Conservation (phyloP, 2,797 vertebrate genomes). For the Crotalus adamanteus region DNA sequence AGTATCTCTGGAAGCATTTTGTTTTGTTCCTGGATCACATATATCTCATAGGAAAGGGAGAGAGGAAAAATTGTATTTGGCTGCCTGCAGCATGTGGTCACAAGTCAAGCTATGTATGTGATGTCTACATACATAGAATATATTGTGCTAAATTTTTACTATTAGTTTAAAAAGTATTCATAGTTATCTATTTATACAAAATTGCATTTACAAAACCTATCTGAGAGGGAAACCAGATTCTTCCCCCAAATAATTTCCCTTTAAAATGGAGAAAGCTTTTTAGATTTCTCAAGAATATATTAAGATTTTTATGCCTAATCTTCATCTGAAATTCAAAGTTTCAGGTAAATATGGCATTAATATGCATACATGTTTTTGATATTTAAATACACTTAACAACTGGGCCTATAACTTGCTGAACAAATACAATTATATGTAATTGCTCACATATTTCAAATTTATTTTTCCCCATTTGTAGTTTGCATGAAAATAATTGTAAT, state of each 20-base stretch:
- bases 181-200: conserved; percentile 15
- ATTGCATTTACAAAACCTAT: not conserved
- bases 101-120: not conserved
- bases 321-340: not conserved
- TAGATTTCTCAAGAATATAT: not conserved
- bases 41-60: not conserved
- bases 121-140: conserved; percentile 12
- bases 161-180: conserved; percentile 36
- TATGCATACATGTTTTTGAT: not conserved
- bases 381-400: not conserved
- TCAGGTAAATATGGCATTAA: not conserved
- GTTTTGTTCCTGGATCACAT: not conserved
- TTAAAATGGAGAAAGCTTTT: not conserved
- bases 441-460: not conserved
- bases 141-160: conserved; percentile 18
- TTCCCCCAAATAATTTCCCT: not conserved
- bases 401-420: conserved; percentile 11
- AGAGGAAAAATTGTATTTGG: not conserved
- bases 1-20: not conserved
- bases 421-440: not conserved
- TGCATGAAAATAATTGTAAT: not conserved
- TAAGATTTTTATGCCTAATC: not conserved
- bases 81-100: not conserved
- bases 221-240: not conserved
- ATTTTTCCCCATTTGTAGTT: not conserved